These are phyloP conservation scores for Helicoverpa armigera DNA, from an alignment of 1,140 invertebrate species.

Conservation along the genomic window DNA sequence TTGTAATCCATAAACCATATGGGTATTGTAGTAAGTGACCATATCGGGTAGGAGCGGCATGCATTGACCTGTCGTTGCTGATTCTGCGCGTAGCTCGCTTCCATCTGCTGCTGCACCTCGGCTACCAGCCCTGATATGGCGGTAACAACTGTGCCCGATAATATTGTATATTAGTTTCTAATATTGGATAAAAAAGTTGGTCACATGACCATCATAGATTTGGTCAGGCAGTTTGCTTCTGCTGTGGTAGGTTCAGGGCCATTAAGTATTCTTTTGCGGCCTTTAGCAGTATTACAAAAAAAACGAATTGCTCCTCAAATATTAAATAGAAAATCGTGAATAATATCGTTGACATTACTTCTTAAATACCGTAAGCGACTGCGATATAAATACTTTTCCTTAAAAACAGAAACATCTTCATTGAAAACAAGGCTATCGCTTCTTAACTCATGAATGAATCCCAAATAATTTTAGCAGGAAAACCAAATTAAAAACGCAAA, in stretches of 20 bases:
- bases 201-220: too few species aligned
- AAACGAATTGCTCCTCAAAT: too few species aligned
- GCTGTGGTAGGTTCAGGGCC: too few species aligned
- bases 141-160: slow-evolving; percentile 88
- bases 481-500: slow-evolving; percentile 53
- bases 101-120: slow-evolving; percentile 89
- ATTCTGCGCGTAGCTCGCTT: slow-evolving; percentile 84
- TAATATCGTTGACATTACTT: too few species aligned
- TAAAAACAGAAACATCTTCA: background rate
- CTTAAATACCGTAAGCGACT: background rate
- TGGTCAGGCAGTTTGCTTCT: too few species aligned
- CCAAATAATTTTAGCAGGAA: slow-evolving; percentile 39
- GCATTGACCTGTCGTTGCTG: slow-evolving; percentile 83
- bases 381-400: background rate
- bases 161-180: slow-evolving; percentile 55
- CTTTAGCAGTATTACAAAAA: too few species aligned
- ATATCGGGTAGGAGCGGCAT: slow-evolving; percentile 57
- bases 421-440: slow-evolving; percentile 2
- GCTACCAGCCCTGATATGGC: slow-evolving; percentile 91
- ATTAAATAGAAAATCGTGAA: too few species aligned
- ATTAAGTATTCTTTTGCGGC: too few species aligned
- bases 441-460: slow-evolving; percentile 40
- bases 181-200: background rate
- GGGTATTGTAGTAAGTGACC: background rate
- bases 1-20: too few species aligned